phyloP scores from a whole-genome alignment of 1,140 invertebrate species.

The Pseudomyrmex gracilis region DNA sequence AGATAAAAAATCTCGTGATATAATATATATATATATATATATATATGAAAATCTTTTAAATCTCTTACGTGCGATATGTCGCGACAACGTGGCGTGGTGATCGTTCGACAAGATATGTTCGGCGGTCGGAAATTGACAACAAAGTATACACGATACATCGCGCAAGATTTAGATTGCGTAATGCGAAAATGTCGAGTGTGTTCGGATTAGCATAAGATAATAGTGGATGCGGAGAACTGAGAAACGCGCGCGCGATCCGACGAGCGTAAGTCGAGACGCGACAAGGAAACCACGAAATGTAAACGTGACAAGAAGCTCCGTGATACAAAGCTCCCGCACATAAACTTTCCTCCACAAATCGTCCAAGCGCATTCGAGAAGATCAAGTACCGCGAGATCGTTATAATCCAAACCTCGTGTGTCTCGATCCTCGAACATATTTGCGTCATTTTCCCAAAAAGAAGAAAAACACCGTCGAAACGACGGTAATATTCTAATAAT shows the following conservation, averaged over 20 bases:
- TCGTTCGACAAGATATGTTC: slow-evolving; percentile 18
- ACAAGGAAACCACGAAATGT: slow-evolving; percentile 51
- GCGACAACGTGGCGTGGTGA: too few relatives aligned
- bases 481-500: too few relatives aligned
- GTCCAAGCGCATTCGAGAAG: background rate
- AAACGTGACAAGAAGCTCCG: slow-evolving; percentile 5
- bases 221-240: slow-evolving; percentile 54
- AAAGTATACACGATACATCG: slow-evolving; percentile 23
- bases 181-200: slow-evolving; percentile 53
- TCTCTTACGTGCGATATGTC: background rate
- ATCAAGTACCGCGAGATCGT: background rate
- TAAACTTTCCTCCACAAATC: slow-evolving; percentile 5
- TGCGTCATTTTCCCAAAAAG: too few relatives aligned
- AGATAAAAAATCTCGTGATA: too few relatives aligned
- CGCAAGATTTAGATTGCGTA: slow-evolving; percentile 61
- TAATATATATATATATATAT: too few relatives aligned
- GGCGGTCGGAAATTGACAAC: slow-evolving; percentile 24
- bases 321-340: background rate
- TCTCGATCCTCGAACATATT: background rate
- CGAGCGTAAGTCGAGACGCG: slow-evolving; percentile 61
- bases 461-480: background rate
- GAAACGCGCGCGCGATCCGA: slow-evolving; percentile 55
- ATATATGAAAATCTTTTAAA: background rate
- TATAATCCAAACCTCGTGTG: background rate
- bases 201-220: slow-evolving; percentile 71